Conservation (phyloP, 2,888 invertebrate genomes). For the Serripes groenlandicus region DNA sequence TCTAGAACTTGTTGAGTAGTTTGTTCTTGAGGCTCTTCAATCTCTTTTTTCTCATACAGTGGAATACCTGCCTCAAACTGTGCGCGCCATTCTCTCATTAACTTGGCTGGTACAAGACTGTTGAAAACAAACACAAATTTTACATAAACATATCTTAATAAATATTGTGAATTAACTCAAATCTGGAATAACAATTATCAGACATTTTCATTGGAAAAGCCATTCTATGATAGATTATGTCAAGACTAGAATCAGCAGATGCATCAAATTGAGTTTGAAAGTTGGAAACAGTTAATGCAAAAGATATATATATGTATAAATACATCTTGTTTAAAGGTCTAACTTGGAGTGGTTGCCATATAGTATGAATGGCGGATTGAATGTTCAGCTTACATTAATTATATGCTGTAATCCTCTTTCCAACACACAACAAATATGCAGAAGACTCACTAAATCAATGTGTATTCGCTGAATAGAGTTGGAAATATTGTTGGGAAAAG, state of each 20-base stretch:
- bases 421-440: no score
- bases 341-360: no score
- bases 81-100: conserved; percentile 85
- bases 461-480: background rate
- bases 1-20: conserved; percentile 83
- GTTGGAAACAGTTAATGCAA: no score
- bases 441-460: no score
- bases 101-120: conserved; percentile 84
- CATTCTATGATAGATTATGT: no score
- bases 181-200: background rate
- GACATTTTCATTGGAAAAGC: background rate
- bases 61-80: conserved; percentile 84
- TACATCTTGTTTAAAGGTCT: no score
- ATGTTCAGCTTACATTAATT: no score
- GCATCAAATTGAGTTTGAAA: no score
- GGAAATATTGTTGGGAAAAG: background rate
- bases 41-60: conserved; percentile 77
- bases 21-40: conserved; percentile 70
- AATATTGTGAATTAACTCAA: background rate
- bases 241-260: no score
- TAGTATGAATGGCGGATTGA: no score
- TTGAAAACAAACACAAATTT: background rate
- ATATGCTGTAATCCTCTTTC: no score
- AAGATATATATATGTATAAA: no score
- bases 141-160: background rate